Percentiles rank a stretch among this genome's conserved stretches.
Evolutionary conservation across 2,888 invertebrate species (phyloP).

Genomic region (Clistopyga incitator): DNA sequence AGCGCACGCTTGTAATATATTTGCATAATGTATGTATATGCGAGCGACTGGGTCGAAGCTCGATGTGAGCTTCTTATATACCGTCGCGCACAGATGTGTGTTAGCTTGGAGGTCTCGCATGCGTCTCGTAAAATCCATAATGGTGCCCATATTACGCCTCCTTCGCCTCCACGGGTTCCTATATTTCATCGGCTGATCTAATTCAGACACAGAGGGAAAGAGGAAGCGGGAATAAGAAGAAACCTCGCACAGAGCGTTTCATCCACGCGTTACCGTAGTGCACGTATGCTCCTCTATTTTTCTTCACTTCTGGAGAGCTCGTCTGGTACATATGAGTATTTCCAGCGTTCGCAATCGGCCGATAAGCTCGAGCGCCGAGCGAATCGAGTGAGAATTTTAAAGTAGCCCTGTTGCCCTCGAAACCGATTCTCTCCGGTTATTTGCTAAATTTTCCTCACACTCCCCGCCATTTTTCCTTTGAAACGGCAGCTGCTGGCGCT

Average conservation of each 20-base stretch:
- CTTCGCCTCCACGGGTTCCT: constrained; percentile 57
- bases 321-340: constrained; percentile 31
- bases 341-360: constrained; percentile 25
- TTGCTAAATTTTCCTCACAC: constrained; percentile 10
- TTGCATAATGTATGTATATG: constrained; percentile 68
- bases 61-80: constrained; percentile 30
- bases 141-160: constrained; percentile 70
- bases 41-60: constrained; percentile 39
- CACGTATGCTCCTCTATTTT: constrained; percentile 45
- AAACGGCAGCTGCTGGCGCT: constrained; percentile 1
- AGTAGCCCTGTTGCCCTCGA: constrained; percentile 19
- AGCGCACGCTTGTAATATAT: constrained; percentile 63
- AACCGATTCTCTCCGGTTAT: constrained; percentile 35
- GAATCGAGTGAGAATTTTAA: constrained; percentile 32
- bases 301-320: constrained; percentile 4
- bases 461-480: neutral
- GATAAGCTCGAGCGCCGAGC: constrained; percentile 17
- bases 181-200: constrained; percentile 69
- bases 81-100: constrained; percentile 29
- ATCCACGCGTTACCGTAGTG: constrained; percentile 41
- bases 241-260: constrained; percentile 36
- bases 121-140: constrained; percentile 73
- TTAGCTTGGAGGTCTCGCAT: constrained; percentile 61
- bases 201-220: constrained; percentile 60
- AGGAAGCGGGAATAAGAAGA: constrained; percentile 45